phyloP scores from a whole-genome alignment of 2,113 vertebrate genomes.

The Tupaia tana region DNA sequence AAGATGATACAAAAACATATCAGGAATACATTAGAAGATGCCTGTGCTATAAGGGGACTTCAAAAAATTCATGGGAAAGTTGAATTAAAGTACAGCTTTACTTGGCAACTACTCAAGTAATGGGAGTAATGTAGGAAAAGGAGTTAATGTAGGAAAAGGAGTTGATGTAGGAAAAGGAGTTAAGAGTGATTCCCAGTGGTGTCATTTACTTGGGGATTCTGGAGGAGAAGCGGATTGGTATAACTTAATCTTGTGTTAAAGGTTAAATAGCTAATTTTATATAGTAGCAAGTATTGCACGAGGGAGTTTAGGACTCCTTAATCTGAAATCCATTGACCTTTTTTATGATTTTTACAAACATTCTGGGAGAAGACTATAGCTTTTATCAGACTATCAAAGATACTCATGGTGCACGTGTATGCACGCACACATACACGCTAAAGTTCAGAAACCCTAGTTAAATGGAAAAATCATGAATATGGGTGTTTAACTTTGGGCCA shows the following conservation, averaged over 20 bases:
- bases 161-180: not conserved
- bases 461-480: constrained; percentile 1
- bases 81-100: not conserved
- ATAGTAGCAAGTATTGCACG: not conserved
- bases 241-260: constrained; percentile 20
- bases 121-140: not conserved
- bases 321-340: constrained; percentile 10
- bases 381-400: not conserved
- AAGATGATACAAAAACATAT: not conserved
- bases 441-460: not conserved
- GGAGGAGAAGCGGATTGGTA: not conserved
- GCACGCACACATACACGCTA: not conserved
- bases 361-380: not conserved
- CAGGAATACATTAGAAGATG: not conserved
- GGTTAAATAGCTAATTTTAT: constrained; percentile 2
- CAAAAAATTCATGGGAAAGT: too few species aligned
- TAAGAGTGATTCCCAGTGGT: not conserved
- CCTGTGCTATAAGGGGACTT: not conserved
- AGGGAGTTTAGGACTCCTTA: not conserved
- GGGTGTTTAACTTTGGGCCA: not conserved
- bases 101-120: not conserved
- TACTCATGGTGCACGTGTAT: not conserved
- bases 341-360: constrained; percentile 56
- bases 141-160: too few species aligned
- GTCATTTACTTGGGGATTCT: not conserved